Percentiles rank a stretch among this genome's conserved stretches.
phyloP scores from a whole-genome alignment of 1,140 invertebrate genomes.

The Campoletis sonorensis region DNA sequence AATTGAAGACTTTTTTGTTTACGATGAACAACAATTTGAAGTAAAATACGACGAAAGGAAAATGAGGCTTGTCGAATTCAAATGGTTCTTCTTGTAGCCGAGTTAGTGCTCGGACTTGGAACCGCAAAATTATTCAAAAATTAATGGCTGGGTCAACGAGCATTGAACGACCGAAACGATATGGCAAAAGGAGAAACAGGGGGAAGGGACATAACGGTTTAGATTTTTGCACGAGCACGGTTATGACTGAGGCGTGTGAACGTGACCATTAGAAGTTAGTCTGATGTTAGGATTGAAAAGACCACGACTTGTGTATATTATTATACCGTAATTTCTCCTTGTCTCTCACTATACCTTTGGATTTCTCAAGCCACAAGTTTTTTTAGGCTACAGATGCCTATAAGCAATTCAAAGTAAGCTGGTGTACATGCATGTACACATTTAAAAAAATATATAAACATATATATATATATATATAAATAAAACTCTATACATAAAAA shows the following conservation, averaged over 20 bases:
- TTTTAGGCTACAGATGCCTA: not conserved
- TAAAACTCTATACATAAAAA: too few relatives aligned
- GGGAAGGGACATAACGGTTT: conserved; percentile 17
- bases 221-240: conserved; percentile 17
- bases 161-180: not conserved
- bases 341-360: not conserved
- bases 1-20: too few relatives aligned
- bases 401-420: conserved; percentile 1
- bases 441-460: not conserved
- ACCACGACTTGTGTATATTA: conserved; percentile 5
- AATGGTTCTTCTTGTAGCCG: not conserved
- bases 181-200: not conserved
- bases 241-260: conserved; percentile 23
- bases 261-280: conserved; percentile 29
- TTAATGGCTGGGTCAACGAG: conserved; percentile 4
- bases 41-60: too few relatives aligned
- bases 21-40: too few relatives aligned
- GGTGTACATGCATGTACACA: too few relatives aligned
- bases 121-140: conserved; percentile 7
- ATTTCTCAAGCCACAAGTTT: conserved; percentile 12
- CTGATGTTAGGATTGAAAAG: not conserved
- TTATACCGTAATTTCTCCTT: conserved; percentile 22
- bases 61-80: not conserved
- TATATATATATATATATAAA: not conserved
- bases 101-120: conserved; percentile 4